Conservation (phyloP, 2,888 invertebrate genomes). For the Drepana falcataria region DNA sequence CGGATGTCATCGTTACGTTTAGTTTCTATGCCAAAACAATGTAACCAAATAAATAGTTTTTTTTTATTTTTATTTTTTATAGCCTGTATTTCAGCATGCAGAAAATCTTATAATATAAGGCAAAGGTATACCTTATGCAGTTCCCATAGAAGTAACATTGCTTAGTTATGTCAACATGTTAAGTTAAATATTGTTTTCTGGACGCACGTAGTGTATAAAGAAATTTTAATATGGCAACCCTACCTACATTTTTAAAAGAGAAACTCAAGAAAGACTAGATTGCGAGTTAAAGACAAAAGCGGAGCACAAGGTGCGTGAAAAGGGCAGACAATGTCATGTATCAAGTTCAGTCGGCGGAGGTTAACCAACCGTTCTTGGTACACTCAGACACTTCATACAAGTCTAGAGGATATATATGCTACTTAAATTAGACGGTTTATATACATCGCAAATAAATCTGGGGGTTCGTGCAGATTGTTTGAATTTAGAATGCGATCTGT, state of each 20-base stretch:
- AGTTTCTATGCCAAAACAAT: too few species aligned
- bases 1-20: too few species aligned
- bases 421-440: background rate
- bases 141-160: too few species aligned
- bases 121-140: too few species aligned
- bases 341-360: constrained; percentile 67
- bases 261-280: constrained; percentile 43
- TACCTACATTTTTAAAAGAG: constrained; percentile 12
- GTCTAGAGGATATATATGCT: background rate
- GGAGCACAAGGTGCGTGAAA: constrained; percentile 58
- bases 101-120: too few species aligned
- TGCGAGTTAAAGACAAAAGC: constrained; percentile 28
- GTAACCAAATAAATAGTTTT: too few species aligned
- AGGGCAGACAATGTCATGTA: constrained; percentile 76
- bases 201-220: background rate
- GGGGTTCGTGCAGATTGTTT: too few species aligned
- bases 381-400: constrained; percentile 28
- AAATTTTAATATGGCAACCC: constrained; percentile 12
- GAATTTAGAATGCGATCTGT: too few species aligned
- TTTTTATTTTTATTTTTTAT: too few species aligned
- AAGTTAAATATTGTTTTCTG: too few species aligned
- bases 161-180: too few species aligned
- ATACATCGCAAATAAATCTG: background rate
- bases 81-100: too few species aligned
- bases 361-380: constrained; percentile 53